A percentile compares a stretch with the other conserved stretches of the same genome.
phyloP scores from a whole-genome alignment of 2,797 vertebrate genomes.

The Buphagus erythrorhynchus region DNA sequence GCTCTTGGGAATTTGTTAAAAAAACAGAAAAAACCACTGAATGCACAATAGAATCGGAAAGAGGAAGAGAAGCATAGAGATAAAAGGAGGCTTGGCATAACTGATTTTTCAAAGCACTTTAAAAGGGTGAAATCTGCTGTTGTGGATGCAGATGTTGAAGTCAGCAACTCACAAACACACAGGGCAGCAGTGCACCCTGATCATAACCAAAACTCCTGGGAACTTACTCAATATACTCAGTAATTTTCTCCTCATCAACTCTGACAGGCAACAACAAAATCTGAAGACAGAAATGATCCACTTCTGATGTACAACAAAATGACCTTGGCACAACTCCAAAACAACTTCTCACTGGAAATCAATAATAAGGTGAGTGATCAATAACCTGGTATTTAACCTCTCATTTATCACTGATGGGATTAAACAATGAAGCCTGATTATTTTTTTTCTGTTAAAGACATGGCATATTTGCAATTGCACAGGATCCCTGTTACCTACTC shows the following conservation, averaged over 20 bases:
- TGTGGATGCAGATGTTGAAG: not conserved
- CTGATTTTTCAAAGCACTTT: not conserved
- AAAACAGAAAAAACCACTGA: not conserved
- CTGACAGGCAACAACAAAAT: slow-evolving; percentile 87
- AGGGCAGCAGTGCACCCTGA: not conserved
- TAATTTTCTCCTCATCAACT: not conserved
- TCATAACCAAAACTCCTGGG: not conserved
- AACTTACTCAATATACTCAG: not conserved
- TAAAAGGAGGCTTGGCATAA: not conserved
- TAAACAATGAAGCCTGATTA: not conserved
- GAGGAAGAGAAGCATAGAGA: not conserved
- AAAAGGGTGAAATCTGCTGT: not conserved
- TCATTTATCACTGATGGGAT: not conserved
- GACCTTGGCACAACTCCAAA: slow-evolving; percentile 84
- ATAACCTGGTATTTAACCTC: not conserved
- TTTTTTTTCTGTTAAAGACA: not conserved
- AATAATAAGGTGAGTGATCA: slow-evolving; percentile 78
- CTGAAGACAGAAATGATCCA: slow-evolving; percentile 91
- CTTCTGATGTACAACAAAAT: slow-evolving; percentile 94
- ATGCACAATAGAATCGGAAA: not conserved
- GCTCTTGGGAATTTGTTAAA: not conserved
- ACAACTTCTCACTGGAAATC: slow-evolving; percentile 87
- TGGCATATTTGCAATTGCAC: not conserved
- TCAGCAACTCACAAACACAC: not conserved
- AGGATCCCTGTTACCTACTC: not conserved